phyloP scores from a whole-genome alignment of 2,113 vertebrate genomes.

The Sus scrofa region T2T-Sscrofa CM000813.6:23002001-23002500 shows the following conservation, averaged over 20 bases:
- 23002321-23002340: not conserved
- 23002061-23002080: not conserved
- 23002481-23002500: not conserved
- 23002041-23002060: not conserved
- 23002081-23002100: not conserved
- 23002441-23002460: not conserved
- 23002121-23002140: not conserved
- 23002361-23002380: accelerated
- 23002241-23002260: not conserved
- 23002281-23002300: not conserved
- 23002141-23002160: not conserved
- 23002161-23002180: not conserved
- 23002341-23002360: not conserved
- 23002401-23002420: not conserved
- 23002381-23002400: not conserved
- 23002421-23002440: not conserved
- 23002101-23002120: not conserved
- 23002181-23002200: not conserved
- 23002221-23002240: not conserved
- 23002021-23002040: not conserved
- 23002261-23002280: not conserved
- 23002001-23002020: not conserved
- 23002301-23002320: not conserved
- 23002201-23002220: not conserved
- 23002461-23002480: not conserved